Conservation (phyloP, 2,888 invertebrate species). For the Eupithecia tripunctaria region DNA sequence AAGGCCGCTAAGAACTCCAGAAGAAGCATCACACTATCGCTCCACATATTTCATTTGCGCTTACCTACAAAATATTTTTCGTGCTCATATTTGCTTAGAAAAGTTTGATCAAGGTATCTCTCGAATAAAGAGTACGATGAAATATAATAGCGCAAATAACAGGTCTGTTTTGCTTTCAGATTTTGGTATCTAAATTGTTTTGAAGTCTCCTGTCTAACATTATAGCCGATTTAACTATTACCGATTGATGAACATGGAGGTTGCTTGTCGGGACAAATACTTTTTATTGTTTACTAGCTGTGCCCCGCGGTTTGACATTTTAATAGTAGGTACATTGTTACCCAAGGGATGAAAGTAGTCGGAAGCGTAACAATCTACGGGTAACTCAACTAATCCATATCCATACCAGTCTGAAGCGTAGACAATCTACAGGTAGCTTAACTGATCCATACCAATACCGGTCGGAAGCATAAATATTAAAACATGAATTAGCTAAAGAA, state of each 20-base stretch:
- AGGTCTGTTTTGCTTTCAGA: not conserved
- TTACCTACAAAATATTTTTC: not conserved
- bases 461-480: no score
- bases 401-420: no score
- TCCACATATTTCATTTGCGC: conserved; percentile 56
- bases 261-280: not conserved
- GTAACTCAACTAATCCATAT: no score
- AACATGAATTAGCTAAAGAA: no score
- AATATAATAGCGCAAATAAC: not conserved
- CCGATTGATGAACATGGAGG: not conserved
- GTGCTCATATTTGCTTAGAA: not conserved
- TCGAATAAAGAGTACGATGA: not conserved
- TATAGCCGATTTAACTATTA: not conserved
- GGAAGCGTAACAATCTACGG: no score
- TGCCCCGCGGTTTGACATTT: no score
- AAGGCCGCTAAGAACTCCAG: conserved; percentile 72
- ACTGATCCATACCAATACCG: no score
- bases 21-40: conserved; percentile 69
- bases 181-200: not conserved
- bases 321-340: no score
- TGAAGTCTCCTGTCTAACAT: not conserved
- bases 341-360: no score
- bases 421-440: no score
- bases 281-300: not conserved
- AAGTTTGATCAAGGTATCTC: not conserved